Conservation (phyloP, 2,113 vertebrate species). For the Gavialis gangeticus region DNA sequence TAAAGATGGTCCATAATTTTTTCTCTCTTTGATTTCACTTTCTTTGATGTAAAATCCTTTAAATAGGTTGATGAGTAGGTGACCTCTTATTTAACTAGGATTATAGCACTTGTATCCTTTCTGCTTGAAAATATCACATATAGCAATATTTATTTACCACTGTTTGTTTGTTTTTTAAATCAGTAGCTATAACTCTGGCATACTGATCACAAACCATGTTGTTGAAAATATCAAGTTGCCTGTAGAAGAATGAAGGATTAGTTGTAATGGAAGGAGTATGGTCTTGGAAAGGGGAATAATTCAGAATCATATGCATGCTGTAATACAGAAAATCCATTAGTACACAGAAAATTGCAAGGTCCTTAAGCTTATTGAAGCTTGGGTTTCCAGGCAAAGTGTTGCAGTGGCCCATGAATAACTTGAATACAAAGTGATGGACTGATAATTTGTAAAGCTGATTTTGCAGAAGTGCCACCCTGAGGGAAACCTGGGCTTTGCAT, state of each 20-base stretch:
- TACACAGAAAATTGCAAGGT: neutral
- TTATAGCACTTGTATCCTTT: neutral
- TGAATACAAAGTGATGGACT: neutral
- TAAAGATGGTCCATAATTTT: neutral
- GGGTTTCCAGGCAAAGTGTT: neutral
- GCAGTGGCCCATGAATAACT: neutral
- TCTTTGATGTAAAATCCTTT: neutral
- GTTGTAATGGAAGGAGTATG: neutral
- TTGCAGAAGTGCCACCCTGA: neutral
- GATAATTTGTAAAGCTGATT: neutral
- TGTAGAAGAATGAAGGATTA: neutral
- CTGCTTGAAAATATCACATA: neutral
- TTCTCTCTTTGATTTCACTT: constrained; percentile 37
- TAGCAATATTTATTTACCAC: neutral
- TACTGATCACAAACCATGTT: neutral
- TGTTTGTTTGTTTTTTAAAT: neutral
- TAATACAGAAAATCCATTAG: neutral
- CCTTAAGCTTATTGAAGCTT: neutral
- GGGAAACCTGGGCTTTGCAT: neutral
- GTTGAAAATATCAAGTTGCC: constrained; percentile 21
- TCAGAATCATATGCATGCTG: neutral
- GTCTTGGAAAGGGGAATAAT: neutral
- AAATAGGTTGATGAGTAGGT: neutral
- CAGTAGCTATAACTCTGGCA: neutral
- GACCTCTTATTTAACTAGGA: constrained; percentile 16